These are phyloP conservation scores for Triops cancriformis DNA, from an alignment of 1,140 invertebrate genomes.

Conservation along the genomic window DNA sequence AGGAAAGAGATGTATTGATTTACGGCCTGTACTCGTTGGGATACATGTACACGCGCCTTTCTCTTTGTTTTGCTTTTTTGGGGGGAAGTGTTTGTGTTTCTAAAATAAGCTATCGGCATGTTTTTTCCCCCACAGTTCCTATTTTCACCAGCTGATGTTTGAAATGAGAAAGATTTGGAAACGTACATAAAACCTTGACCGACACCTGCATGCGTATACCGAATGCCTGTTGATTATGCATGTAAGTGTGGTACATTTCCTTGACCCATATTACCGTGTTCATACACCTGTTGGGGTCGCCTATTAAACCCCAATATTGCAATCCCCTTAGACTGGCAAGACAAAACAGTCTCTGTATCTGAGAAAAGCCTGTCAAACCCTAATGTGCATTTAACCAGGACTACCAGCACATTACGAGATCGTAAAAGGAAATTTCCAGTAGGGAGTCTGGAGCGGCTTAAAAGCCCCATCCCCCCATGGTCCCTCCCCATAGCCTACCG, in stretches of 20 bases:
- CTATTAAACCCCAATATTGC: neutral
- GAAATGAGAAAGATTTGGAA: neutral
- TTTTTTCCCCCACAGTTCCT: no score
- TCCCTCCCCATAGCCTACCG: neutral
- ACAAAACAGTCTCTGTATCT: neutral
- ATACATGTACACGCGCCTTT: neutral
- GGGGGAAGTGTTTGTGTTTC: no score
- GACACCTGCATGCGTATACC: slow-evolving; percentile 7
- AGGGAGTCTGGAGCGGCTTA: neutral
- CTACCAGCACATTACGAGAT: slow-evolving; percentile 1
- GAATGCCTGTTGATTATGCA: neutral
- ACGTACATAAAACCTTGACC: neutral
- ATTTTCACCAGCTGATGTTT: no score
- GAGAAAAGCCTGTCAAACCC: neutral
- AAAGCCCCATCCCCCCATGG: neutral
- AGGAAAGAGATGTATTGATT: neutral
- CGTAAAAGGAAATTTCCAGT: neutral
- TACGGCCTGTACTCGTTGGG: neutral
- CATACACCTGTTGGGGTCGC: neutral
- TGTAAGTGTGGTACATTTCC: neutral
- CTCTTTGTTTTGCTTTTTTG: neutral
- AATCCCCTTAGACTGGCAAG: neutral
- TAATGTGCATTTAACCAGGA: neutral
- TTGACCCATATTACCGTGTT: neutral
- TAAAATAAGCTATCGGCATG: no score